Evolutionary conservation across 35 echinoderm and acorn worm genomes (phyloP), one percentile per base, ranked within the genome.

Genomic region (Heliocidaris tuberculata): DNA sequence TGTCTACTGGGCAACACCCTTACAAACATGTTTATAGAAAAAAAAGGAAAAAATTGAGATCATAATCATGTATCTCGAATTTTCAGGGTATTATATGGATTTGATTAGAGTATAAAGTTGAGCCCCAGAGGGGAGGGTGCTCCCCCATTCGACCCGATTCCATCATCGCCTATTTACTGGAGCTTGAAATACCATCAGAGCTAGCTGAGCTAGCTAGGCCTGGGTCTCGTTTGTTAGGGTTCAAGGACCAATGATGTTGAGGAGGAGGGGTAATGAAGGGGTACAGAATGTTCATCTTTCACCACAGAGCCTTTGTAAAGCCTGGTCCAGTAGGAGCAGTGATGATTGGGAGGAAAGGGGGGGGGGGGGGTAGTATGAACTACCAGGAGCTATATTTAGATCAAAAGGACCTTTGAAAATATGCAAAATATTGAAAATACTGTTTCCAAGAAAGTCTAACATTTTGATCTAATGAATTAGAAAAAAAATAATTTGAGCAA

Each of bases 101-200:
- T 78, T 78, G 65, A 78, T 78, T 21, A 78, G 65, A 78, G 65
- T 78, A 78, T 78, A n/a, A 78, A 78, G 65, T 27, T 78, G 65
- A 78, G 27, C 27, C 65, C 65, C 65, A 78, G 27, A 27, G 65
- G 65, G 27, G 65, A 78, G 65, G 65, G 65, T 78, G 65, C 65
- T 78, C 27, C 65, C 65, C 65, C 65, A 78, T n/a, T 78, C 65
- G 21, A 78, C 65, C 65, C 27, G 65, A 78, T 78, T 78, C 65
- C 65, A 27, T 78, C 65, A 78, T 78, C 65, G 27, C 65, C 65
- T 19, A 78, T 78, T 78, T 78, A 78, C 65, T 27, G 65, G 65
- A 78, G 65, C 19, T 78, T 78, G 65, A 78, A 78, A 78, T 27
- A 24, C 65, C 19, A 78, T 78, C 65, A 78, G 21, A n/a, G 65